These are phyloP conservation scores for Pocillopora grandis DNA, from an alignment of 92 coral and sea anemone species.

Conservation along the genomic window DNA sequence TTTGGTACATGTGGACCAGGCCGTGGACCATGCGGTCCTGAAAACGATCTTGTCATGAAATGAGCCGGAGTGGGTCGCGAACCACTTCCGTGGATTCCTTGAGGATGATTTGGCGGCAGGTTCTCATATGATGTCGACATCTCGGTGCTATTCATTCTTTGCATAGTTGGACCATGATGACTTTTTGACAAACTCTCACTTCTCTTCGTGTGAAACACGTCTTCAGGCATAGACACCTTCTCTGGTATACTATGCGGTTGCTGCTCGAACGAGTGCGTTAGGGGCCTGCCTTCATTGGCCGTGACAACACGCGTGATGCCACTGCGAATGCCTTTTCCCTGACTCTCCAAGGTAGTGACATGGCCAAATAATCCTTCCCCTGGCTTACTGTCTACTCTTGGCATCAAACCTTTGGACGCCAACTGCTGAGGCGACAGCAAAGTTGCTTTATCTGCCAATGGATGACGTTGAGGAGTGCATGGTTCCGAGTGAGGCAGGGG, in stretches of 20 bases:
- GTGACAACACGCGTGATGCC: slow-evolving; percentile 36
- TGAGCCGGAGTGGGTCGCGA: slow-evolving; percentile 25
- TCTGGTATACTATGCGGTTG: slow-evolving; percentile 14
- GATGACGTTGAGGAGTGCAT: slow-evolving; percentile 81
- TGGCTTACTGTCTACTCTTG: slow-evolving; percentile 18
- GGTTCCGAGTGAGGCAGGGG: slow-evolving; percentile 76
- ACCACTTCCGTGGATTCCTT: slow-evolving; percentile 25
- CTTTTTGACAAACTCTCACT: slow-evolving; percentile 8
- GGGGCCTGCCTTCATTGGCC: slow-evolving; percentile 36
- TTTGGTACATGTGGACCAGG: slow-evolving; percentile 38
- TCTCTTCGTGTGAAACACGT: slow-evolving; percentile 10
- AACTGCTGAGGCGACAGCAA: slow-evolving; percentile 49
- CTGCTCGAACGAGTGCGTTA: slow-evolving; percentile 38
- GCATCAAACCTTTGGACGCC: slow-evolving; percentile 17
- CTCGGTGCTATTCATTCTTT: slow-evolving; percentile 14
- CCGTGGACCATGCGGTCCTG: slow-evolving; percentile 32
- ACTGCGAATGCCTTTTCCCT: slow-evolving; percentile 14
- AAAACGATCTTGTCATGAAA: slow-evolving; percentile 18
- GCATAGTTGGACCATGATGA: slow-evolving; percentile 4
- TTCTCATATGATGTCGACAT: slow-evolving; percentile 15
- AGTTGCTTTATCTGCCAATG: slow-evolving; percentile 50
- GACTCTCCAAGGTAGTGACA: slow-evolving; percentile 18
- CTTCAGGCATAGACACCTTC: slow-evolving; percentile 9
- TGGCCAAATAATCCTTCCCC: slow-evolving; percentile 17
- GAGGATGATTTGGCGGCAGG: slow-evolving; percentile 12